Evolutionary conservation across 2,888 invertebrate species (phyloP), one percentile per base, ranked within the genome.

Genomic region (Thera britannica): DNA sequence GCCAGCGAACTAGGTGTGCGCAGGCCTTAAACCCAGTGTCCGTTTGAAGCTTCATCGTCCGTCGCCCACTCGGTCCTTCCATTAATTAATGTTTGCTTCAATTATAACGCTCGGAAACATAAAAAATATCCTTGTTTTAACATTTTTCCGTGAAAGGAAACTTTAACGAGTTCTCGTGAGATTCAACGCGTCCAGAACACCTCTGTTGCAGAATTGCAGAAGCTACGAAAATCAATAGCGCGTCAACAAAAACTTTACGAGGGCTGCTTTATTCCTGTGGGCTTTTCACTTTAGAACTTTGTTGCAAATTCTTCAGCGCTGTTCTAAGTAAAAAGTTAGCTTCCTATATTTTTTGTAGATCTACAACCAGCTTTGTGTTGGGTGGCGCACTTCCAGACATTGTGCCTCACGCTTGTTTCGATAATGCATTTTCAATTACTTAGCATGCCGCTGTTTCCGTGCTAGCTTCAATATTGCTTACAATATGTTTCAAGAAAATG

Each of bases 11-110:
- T n/a, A n/a, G n/a, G n/a, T n/a, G n/a, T n/a, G n/a, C n/a, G n/a
- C n/a, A n/a, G n/a, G n/a, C n/a, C n/a, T n/a, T n/a, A n/a, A 67
- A 52, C 66, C 12, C 59, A 23, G 51, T 54, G 64, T 11, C 59
- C 51, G 58, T 62, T 58, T 58, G 51, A 61, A 52, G 46, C 65
- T 38, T 65, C 72, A 72, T 71, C 75, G 71, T 70, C 74, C 72
- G 72, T 71, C 77, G 76, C 75, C 76, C 56, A 72, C 79, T 74
- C 76, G 62, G 72, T 82, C 78, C 79, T 73, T 78, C 55, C 23
- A 78, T 87, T 62, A 87, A 88, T 87, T 86, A 87, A 86, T 86
- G 82, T 87, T 88, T 87, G 83, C 84, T 85, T 80, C 83, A 85
- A 88, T 88, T 87, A 86, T 84, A 83, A 85, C 80, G 77, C 78